Evolutionary conservation across 2,113 vertebrate genomes (phyloP).

Genomic region (Guaruba guarouba): DNA sequence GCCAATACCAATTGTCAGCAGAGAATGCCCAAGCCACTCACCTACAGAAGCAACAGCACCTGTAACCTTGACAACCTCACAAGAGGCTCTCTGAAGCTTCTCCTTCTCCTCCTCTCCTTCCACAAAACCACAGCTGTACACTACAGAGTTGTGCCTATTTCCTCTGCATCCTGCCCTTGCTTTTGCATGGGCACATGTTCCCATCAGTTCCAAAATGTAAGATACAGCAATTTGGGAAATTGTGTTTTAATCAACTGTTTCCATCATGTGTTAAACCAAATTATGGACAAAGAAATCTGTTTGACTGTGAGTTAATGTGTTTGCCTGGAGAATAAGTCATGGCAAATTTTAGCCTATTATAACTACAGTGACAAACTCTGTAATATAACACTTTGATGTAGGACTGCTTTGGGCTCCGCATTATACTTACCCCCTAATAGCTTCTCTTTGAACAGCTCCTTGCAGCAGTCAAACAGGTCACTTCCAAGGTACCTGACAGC

Average conservation of each 20-base stretch:
- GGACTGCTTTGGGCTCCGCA: neutral
- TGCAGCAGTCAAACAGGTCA: neutral
- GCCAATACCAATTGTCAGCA: neutral
- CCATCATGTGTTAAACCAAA: neutral
- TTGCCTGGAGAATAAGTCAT: neutral
- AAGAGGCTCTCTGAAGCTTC: neutral
- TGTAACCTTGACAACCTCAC: slow-evolving; percentile 3
- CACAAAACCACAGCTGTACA: neutral
- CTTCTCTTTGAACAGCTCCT: neutral
- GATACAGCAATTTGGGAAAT: neutral
- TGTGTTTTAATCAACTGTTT: neutral
- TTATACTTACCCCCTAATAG: neutral
- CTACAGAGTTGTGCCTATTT: neutral
- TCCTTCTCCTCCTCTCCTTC: neutral
- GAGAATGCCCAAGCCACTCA: neutral
- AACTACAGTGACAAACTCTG: neutral
- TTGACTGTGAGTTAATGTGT: neutral
- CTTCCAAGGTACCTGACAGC: neutral
- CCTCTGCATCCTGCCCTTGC: neutral
- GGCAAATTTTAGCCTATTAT: neutral
- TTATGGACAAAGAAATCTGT: neutral
- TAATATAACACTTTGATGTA: neutral
- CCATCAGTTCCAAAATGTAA: neutral
- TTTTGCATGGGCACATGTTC: neutral
- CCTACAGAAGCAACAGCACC: neutral